Evolutionary conservation across 1,140 invertebrate species (phyloP), one percentile per base, ranked within the genome.

Genomic region (Contarinia nasturtii): DNA sequence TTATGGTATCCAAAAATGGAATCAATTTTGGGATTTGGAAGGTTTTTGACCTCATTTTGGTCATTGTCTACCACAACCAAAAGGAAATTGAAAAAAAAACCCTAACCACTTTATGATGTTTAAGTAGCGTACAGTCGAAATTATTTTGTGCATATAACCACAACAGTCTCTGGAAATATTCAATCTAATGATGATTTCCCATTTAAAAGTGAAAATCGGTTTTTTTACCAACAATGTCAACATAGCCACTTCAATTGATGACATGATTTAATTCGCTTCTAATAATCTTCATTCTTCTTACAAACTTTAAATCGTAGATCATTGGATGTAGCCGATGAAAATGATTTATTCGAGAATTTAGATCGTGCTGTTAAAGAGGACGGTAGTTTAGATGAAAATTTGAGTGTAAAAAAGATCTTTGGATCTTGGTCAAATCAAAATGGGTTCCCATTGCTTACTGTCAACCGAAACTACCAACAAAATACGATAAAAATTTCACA

Each of bases 401-500:
- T 55, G 1, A 53, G 48, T 4, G 47, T 70, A 7, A 49, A 51
- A 14, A 48, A 66, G 0, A 66, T 78, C 49, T 71, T 79, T 68
- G 65, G 75, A 44, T 75, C 77, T 1, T 85, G 81, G 80, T 74
- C 73, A 1, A 56, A 74, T n/a, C 76, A 82, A 58, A 75, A 69
- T 45, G 70, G 73, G 34, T 79, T 73, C 57, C 81, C 81, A 0
- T 53, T 81, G 1, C 55, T 84, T 17, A 77, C 58, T 1, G 69
- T 80, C 2, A 58, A 43, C 4, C 64, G 67, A 50, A 54, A 71
- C 51, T 67, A 70, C 33, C 46, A 59, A 0, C 49, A 54, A 14
- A 63, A 61, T 2, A 54, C 41, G 4, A 53, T 63, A 42, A 55
- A 36, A 14, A 41, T 74, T 11, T 55, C 50, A 8, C 74, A 76